Evolutionary conservation across 2,797 vertebrate genomes (phyloP).

Genomic region (Pachyuromys duprasi): DNA sequence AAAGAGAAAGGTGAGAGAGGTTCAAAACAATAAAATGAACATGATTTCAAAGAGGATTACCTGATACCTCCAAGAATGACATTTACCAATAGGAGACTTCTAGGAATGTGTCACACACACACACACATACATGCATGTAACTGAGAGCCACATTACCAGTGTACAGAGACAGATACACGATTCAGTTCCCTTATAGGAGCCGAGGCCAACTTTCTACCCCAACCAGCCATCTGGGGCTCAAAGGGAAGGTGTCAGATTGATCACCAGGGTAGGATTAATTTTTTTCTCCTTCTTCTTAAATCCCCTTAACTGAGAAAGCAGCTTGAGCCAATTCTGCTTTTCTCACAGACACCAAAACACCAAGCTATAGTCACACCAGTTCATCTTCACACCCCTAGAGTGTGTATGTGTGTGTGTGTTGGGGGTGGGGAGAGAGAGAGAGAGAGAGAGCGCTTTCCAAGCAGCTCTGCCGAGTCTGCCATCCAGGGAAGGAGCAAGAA

Average conservation of each 20-base stretch:
- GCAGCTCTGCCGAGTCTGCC: slow-evolving; percentile 56
- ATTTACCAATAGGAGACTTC: slow-evolving; percentile 70
- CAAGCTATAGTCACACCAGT: slow-evolving; percentile 79
- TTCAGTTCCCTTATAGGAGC: slow-evolving; percentile 66
- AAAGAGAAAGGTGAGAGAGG: too few species aligned
- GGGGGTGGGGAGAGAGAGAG: not conserved
- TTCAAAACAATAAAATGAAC: not conserved
- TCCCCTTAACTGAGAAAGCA: slow-evolving; percentile 83
- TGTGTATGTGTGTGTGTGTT: too few species aligned
- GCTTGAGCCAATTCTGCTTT: slow-evolving; percentile 82
- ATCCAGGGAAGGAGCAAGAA: slow-evolving; percentile 50
- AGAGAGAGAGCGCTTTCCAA: slow-evolving; percentile 66
- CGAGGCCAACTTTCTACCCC: slow-evolving; percentile 79
- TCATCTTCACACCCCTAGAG: slow-evolving; percentile 77
- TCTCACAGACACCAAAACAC: slow-evolving; percentile 81
- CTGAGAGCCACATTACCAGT: slow-evolving; percentile 37
- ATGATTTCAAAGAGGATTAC: not conserved
- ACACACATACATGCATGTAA: not conserved
- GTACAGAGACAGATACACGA: slow-evolving; percentile 50
- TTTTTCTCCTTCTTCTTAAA: slow-evolving; percentile 78
- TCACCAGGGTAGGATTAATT: slow-evolving; percentile 80
- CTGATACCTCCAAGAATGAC: slow-evolving; percentile 51
- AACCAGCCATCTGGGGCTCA: slow-evolving; percentile 81
- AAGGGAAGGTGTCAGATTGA: slow-evolving; percentile 80
- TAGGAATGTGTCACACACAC: not conserved